Percentiles rank a stretch among this genome's conserved stretches.
Evolutionary conservation across 2,797 vertebrate genomes (phyloP).

Genomic region (Coilia nasus): DNA sequence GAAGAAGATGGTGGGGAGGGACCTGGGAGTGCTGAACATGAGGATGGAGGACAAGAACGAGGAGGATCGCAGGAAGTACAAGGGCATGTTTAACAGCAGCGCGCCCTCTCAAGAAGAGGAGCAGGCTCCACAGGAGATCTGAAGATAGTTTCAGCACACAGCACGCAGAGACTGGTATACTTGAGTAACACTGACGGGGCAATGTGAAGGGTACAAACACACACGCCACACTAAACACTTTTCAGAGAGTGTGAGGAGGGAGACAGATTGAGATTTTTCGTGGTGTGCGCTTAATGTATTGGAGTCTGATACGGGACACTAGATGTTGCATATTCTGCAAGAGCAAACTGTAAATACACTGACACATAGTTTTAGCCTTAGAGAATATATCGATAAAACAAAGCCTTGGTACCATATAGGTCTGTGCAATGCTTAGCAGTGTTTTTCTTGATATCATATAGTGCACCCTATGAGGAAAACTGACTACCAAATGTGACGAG

Average conservation of each 20-base stretch:
- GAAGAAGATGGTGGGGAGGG: slow-evolving; percentile 78
- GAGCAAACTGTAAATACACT: background rate
- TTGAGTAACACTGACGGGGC: too few species aligned
- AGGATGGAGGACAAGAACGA: slow-evolving; percentile 84
- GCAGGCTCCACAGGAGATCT: background rate
- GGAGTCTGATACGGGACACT: background rate
- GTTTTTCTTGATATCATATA: too few species aligned
- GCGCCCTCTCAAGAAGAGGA: background rate
- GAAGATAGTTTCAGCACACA: background rate
- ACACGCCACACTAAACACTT: background rate
- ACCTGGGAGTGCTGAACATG: slow-evolving; percentile 78
- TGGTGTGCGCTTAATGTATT: background rate
- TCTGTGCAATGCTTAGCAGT: background rate
- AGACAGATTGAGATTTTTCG: background rate
- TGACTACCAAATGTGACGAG: background rate
- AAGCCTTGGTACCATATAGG: background rate
- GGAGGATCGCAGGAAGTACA: slow-evolving; percentile 81
- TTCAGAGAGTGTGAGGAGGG: background rate
- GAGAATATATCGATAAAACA: background rate
- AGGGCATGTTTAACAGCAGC: slow-evolving; percentile 76
- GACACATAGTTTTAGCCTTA: background rate
- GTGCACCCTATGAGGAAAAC: too few species aligned
- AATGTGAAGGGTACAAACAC: background rate
- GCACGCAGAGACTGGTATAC: background rate
- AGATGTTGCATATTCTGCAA: background rate